phyloP scores from a whole-genome alignment of 2,113 vertebrate genomes.

The Fulica atra region DNA sequence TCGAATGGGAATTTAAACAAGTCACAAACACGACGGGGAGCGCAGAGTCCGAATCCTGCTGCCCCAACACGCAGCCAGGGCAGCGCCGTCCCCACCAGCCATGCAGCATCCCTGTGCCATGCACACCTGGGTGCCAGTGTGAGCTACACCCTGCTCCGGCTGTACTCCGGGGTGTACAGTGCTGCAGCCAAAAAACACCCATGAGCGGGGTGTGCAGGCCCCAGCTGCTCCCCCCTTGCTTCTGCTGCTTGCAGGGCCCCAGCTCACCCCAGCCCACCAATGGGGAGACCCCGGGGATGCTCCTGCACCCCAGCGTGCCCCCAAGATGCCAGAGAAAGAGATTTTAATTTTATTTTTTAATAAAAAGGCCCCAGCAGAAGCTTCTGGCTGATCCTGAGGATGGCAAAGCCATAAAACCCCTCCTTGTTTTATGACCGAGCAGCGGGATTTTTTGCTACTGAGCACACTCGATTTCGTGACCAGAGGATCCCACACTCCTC shows the following conservation, averaged over 20 bases:
- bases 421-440: constrained; percentile 3
- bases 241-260: not conserved
- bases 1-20: not conserved
- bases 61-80: fast-evolving
- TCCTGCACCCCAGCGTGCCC: not conserved
- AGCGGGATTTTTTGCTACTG: not conserved
- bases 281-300: not conserved
- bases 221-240: not conserved
- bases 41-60: not conserved
- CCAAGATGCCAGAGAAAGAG: not conserved
- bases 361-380: not conserved
- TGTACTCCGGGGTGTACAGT: not conserved
- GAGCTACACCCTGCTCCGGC: not conserved
- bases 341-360: not conserved
- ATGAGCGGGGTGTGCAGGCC: not conserved
- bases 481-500: not conserved
- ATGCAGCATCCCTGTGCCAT: fast-evolving
- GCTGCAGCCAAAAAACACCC: not conserved
- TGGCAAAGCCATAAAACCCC: not conserved
- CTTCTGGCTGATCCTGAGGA: not conserved
- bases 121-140: fast-evolving
- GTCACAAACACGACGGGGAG: not conserved
- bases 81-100: not conserved
- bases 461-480: not conserved
- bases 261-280: fast-evolving